These are phyloP conservation scores for Arenaria interpres DNA, from an alignment of 2,113 vertebrate species.

Conservation along the genomic window DNA sequence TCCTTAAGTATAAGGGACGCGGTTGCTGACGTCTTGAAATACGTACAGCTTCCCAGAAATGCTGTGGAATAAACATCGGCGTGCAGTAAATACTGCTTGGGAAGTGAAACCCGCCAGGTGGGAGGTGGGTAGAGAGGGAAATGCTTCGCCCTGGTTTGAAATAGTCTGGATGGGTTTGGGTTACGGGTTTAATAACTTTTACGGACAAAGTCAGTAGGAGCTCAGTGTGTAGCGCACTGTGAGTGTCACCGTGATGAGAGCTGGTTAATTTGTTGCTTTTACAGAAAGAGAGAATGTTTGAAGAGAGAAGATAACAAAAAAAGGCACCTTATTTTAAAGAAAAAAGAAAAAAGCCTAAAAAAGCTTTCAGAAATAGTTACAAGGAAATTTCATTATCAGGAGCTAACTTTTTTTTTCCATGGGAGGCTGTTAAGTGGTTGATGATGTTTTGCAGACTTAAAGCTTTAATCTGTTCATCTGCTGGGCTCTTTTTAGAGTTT, in stretches of 20 bases:
- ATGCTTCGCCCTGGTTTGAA: not conserved
- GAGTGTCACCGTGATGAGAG: rapidly evolving
- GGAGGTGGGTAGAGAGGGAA: not conserved
- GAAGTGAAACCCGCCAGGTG: not conserved
- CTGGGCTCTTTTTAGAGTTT: not conserved
- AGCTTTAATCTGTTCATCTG: not conserved
- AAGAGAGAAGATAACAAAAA: not conserved
- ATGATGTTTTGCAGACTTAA: not conserved
- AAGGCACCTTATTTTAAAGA: not conserved
- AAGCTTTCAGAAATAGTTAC: not conserved
- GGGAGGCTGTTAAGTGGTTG: not conserved
- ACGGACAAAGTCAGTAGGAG: not conserved
- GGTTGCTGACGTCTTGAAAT: not conserved
- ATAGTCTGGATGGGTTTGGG: not conserved
- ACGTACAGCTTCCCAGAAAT: constrained; percentile 1
- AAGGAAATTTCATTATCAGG: not conserved
- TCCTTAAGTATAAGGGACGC: not conserved
- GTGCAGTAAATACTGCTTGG: not conserved
- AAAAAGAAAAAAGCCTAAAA: not conserved
- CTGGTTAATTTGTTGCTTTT: not conserved
- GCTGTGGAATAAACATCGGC: rapidly evolving
- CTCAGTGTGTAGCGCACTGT: rapidly evolving
- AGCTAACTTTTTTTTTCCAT: not conserved
- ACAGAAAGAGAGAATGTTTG: not conserved
- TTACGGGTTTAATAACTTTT: not conserved